Base-by-base conservation (phyloP, 2,113 vertebrate species). In the Muntiacus muntjak region DNA sequence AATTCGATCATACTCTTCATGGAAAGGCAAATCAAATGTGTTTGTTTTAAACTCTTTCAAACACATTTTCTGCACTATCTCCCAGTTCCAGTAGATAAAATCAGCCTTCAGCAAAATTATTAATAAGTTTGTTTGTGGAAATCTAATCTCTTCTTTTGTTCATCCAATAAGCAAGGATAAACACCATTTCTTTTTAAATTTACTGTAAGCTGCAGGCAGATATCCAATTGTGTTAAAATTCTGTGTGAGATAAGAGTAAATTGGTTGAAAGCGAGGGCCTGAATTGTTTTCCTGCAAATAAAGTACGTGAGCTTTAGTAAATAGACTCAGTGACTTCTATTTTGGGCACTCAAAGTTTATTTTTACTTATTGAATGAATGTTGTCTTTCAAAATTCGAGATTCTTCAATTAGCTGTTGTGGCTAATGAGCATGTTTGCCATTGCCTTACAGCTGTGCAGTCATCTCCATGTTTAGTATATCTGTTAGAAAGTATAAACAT, bases 331-430 rank as follows among this genome's bases (percentile, higher is more conserved):
- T 76, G 45, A 79, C 60, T 96, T 94, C 50, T 94, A 52, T 92
- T 93, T 67, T 45, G 88, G 57, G 19, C 45, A 6, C 43, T 60
- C 60, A 88, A 19, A 85, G 28, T 33, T 97, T 25, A 33, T 57
- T 97, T 97, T 95, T 88, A 94, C 43, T 88, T 97, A 86, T 26
- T 78, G 28, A 40, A 78, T 96, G 57, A 36, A 76, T 62, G 64
- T 40, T 93, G 84, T 91, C 96, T 97, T 97, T 94, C 88, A 94
- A 78, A 96, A 81, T 52, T 86, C 79, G 79, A 93, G 79, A 94
- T 88, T 94, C 83, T 94, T 86, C 47, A 96, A 71, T 97, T 88
- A 94, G 67, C 52, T 96, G 8, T 45, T 85, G 45, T 89, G 67
- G 33, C n/a, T 98, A 90, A 94, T 91, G 47, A 95, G 87, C 50